A percentile compares a stretch with the other conserved stretches of the same genome.
Evolutionary conservation across 2,113 vertebrate species (phyloP).

Genomic region (Colius striatus): DNA sequence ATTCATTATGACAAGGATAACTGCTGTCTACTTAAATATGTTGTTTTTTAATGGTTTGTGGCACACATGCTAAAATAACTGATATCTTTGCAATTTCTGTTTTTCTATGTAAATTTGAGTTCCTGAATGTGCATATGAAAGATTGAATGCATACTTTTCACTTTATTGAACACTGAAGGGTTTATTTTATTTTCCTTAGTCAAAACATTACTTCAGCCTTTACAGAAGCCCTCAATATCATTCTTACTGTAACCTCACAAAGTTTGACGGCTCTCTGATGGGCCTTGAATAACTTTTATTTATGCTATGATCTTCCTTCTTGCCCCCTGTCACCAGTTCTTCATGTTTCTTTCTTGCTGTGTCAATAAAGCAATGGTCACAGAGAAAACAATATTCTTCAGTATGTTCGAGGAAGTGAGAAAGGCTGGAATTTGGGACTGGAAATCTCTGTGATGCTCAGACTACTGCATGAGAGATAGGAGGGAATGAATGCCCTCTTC

Average conservation of each 20-base stretch:
- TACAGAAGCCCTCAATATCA: background rate
- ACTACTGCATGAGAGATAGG: background rate
- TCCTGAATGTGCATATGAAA: background rate
- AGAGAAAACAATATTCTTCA: background rate
- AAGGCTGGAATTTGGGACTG: background rate
- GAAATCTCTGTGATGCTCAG: background rate
- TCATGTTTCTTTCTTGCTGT: background rate
- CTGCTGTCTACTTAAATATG: background rate
- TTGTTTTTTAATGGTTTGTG: background rate
- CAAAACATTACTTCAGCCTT: background rate
- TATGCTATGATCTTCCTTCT: background rate
- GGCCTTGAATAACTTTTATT: background rate
- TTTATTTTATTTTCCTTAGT: background rate
- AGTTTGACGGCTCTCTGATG: background rate
- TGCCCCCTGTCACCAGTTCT: rapidly evolving
- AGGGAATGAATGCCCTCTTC: background rate
- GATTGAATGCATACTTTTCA: background rate
- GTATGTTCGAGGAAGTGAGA: background rate
- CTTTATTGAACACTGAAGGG: background rate
- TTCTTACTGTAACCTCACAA: background rate
- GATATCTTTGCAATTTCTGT: background rate
- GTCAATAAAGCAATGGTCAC: background rate
- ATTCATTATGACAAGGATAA: background rate
- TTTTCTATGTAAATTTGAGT: background rate
- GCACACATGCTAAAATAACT: background rate